Evolutionary conservation across 2,797 vertebrate genomes (phyloP).

Genomic region (Labroides dimidiatus): DNA sequence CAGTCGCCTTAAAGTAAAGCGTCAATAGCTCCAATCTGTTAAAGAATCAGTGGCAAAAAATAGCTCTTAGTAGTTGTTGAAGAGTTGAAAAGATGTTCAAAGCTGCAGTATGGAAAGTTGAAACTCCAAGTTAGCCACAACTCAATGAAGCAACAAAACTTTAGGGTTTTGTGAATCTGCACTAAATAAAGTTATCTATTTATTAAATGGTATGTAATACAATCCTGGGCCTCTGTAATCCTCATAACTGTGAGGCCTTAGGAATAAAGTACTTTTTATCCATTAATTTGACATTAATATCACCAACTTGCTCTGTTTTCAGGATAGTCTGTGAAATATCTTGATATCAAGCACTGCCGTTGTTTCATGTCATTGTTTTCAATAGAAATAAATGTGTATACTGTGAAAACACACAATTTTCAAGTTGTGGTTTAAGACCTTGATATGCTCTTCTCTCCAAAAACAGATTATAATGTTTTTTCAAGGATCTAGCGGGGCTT

Average conservation of each 20-base stretch:
- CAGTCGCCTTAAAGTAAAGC: no score
- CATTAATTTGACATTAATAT: background rate
- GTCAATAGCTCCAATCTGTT: no score
- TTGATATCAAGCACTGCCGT: slow-evolving; percentile 5
- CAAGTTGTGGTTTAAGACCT: background rate
- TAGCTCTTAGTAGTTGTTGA: no score
- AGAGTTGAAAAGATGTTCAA: background rate
- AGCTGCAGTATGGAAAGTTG: background rate
- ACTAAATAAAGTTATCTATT: background rate
- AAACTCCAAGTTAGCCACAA: background rate
- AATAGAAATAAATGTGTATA: background rate
- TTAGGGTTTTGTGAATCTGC: background rate
- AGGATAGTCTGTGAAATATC: background rate
- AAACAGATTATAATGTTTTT: slow-evolving; percentile 3
- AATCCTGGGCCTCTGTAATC: no score
- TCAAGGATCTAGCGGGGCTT: slow-evolving; percentile 12
- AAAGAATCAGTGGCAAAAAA: background rate
- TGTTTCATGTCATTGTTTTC: background rate
- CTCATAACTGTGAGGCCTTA: no score
- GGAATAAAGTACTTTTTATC: background rate
- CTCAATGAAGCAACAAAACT: background rate
- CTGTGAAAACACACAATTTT: slow-evolving; percentile 3
- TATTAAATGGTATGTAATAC: background rate
- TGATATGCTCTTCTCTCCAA: slow-evolving; percentile 5
- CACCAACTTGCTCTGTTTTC: background rate